A percentile compares a stretch with the other conserved stretches of the same genome.
These are phyloP conservation scores for Dusona sp. DNA, from an alignment of 2,888 invertebrate genomes.

Conservation along the genomic window DNA sequence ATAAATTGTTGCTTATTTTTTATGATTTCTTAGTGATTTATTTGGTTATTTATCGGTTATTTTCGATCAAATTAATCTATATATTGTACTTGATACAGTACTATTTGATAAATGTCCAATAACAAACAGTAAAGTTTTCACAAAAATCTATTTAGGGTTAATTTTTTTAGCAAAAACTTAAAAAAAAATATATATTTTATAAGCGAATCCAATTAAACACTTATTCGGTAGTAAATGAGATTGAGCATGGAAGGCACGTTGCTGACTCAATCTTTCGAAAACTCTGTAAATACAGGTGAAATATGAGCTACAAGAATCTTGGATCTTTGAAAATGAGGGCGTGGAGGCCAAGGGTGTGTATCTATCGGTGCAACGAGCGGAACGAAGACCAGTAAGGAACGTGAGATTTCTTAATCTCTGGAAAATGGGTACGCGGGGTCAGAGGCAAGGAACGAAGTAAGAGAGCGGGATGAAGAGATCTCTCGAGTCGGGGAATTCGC, in stretches of 20 bases:
- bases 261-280: not conserved
- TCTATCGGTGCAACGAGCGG: slow-evolving; percentile 28
- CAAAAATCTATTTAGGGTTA: too few species aligned
- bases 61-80: too few species aligned
- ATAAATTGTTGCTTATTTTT: too few species aligned
- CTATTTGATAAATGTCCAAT: too few species aligned
- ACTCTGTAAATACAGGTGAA: slow-evolving; percentile 11
- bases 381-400: slow-evolving; percentile 55
- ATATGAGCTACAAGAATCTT: slow-evolving; percentile 46
- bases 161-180: too few species aligned
- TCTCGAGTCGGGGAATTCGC: slow-evolving; percentile 65
- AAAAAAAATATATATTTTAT: too few species aligned
- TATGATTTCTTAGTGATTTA: too few species aligned
- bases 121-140: too few species aligned
- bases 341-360: slow-evolving; percentile 11
- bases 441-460: slow-evolving; percentile 45
- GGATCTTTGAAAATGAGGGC: slow-evolving; percentile 56
- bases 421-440: slow-evolving; percentile 59
- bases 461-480: slow-evolving; percentile 61
- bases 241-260: not conserved
- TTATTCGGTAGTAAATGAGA: not conserved
- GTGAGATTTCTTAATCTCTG: slow-evolving; percentile 68
- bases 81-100: too few species aligned
- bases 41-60: too few species aligned
- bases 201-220: too few species aligned